These are phyloP conservation scores for Byasa hedistus DNA, from an alignment of 2,888 invertebrate genomes.

Conservation along the genomic window DNA sequence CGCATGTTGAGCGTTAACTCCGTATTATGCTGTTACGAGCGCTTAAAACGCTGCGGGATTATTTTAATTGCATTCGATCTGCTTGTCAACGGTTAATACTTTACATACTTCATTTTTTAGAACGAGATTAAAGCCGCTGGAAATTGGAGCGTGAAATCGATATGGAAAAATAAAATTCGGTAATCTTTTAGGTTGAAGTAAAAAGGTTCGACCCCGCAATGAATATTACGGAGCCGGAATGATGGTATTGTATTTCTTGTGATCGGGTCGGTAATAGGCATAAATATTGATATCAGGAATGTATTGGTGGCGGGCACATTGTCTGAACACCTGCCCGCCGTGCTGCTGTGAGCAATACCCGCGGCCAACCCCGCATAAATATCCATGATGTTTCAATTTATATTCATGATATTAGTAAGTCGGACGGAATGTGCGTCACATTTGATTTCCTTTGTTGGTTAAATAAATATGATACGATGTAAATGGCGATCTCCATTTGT, in stretches of 20 bases:
- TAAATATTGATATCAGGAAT: conserved; percentile 75
- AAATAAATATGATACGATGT: conserved; percentile 53
- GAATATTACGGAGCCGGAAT: conserved; percentile 44
- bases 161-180: conserved; percentile 24
- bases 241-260: conserved; percentile 57
- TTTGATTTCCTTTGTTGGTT: conserved; percentile 74
- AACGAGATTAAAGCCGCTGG: conserved; percentile 10
- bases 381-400: conserved; percentile 78
- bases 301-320: conserved; percentile 70
- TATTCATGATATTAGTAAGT: conserved; percentile 78
- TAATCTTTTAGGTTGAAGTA: conserved; percentile 16
- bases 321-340: conserved; percentile 71
- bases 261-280: conserved; percentile 70
- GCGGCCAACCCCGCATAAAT: conserved; percentile 70
- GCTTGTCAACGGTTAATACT: conserved; percentile 38
- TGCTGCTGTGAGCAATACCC: conserved; percentile 63
- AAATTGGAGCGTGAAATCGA: conserved; percentile 19
- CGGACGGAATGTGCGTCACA: conserved; percentile 63
- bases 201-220: conserved; percentile 34
- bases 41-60: conserved; percentile 43
- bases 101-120: conserved; percentile 5
- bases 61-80: conserved; percentile 57
- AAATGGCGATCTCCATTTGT: conserved; percentile 22
- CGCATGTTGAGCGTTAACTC: conserved; percentile 50
- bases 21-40: conserved; percentile 45